phyloP scores from a whole-genome alignment of 2,888 invertebrate genomes.

The Sipunculus nudus region DNA sequence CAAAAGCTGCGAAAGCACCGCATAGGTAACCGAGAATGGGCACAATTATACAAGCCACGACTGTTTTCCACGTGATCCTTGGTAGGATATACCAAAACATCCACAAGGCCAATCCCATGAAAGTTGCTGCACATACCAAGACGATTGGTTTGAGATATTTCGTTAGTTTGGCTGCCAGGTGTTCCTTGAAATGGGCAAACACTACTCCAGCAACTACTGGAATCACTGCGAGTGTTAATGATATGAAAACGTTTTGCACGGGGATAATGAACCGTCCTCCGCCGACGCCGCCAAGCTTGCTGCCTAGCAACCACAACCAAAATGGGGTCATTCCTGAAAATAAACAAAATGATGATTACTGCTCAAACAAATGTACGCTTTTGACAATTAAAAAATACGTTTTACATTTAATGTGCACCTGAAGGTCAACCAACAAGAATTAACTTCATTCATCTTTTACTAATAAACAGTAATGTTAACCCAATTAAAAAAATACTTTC shows the following conservation, averaged over 20 bases:
- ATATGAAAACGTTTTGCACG: constrained; percentile 9
- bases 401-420: too few species aligned
- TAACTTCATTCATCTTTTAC: too few species aligned
- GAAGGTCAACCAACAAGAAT: too few species aligned
- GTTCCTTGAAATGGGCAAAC: neutral
- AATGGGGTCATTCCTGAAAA: constrained; percentile 10
- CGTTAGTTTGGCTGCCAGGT: neutral
- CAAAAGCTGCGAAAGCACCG: constrained; percentile 1
- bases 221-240: constrained; percentile 7
- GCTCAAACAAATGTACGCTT: too few species aligned
- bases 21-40: neutral
- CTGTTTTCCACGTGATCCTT: neutral
- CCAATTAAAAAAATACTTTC: too few species aligned
- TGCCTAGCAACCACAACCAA: constrained; percentile 10
- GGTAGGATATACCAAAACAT: constrained; percentile 7
- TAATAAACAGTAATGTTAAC: too few species aligned
- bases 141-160: constrained; percentile 1
- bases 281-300: neutral
- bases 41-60: constrained; percentile 3
- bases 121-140: neutral
- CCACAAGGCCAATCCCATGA: constrained; percentile 4
- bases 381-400: too few species aligned
- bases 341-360: too few species aligned
- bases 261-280: neutral
- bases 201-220: constrained; percentile 4